Base-by-base conservation (phyloP, 1,140 invertebrate genomes). In the Drosophila subpulchrella region DNA sequence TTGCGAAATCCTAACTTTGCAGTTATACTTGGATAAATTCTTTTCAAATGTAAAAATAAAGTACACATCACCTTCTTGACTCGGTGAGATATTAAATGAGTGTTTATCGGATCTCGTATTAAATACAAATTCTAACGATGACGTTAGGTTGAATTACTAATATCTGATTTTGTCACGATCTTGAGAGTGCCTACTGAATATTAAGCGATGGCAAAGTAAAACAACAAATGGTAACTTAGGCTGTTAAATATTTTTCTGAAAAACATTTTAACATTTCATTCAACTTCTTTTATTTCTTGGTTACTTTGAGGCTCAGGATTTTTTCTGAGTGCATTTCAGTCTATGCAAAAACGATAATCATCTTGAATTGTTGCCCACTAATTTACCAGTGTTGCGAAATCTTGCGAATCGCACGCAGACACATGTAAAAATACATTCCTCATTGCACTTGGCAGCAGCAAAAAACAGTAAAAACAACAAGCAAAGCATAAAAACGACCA, bases 341-440 rank as follows among this genome's bases (percentile, higher is more conserved):
- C 38, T 41, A 56, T 41, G 24, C 55, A 36, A 6, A 24, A 41
- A 59, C 24, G 34, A 47, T 32, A 68, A 46, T 46, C 27, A 62
- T 62, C 12, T 32, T 36, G 20, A 67, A 61, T 65, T 61, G 32
- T 47, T 67, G n/a, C 30, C 54, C 47, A 78, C 65, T 61, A 61
- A 46, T 59, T 41, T 12, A 36, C 8, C 67, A 85, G 82, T 86
- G 83, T 86, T 86, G 78, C 75, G 67, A 88, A 86, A 82, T 59
- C 66, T 38, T 13, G 24, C 12, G 46, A 24, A 59, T 57, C 15
- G 11, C 27, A 60, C 54, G 32, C 8, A 59, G 38, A 74, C 42
- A 66, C 46, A 57, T 36, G 41, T 44, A 51, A 42, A 50, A 47
- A 59, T 32, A 70, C 67, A 89, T 90, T 80, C 68, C 80, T 30